Evolutionary conservation across 2,113 vertebrate genomes (phyloP).

Genomic region (Nothoprocta perdicaria): DNA sequence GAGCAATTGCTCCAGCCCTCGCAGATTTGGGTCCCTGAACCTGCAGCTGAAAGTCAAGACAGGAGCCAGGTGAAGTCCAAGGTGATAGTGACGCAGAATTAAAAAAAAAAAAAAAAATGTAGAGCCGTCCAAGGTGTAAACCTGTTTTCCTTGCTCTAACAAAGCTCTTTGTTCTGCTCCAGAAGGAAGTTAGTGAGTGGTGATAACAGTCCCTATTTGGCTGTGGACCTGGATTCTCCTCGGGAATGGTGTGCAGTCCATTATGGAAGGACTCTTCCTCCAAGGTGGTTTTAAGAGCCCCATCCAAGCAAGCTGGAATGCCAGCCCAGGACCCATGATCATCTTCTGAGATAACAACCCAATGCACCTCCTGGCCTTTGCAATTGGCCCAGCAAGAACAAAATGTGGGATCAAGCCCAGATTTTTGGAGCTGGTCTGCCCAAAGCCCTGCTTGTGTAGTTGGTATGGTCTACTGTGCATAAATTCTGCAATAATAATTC

Average conservation of each 20-base stretch:
- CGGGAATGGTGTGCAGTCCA: too few relatives aligned
- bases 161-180: too few relatives aligned
- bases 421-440: not conserved
- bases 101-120: not conserved
- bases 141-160: too few relatives aligned
- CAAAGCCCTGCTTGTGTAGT: not conserved
- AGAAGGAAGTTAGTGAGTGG: too few relatives aligned
- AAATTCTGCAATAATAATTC: not conserved
- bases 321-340: not conserved
- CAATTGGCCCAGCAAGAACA: not conserved
- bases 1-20: not conserved
- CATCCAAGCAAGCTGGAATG: too few relatives aligned
- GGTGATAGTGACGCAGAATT: not conserved
- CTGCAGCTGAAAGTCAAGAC: not conserved
- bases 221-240: too few relatives aligned
- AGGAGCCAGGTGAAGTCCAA: not conserved
- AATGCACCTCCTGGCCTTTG: not conserved
- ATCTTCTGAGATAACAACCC: not conserved
- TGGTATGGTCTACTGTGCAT: not conserved
- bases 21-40: not conserved
- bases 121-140: not conserved
- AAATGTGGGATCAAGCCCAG: not conserved
- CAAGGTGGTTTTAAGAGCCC: too few relatives aligned
- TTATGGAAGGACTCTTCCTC: too few relatives aligned
- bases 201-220: too few relatives aligned